phyloP scores from a whole-genome alignment of 1,140 invertebrate species.

The Teleogryllus occipitalis region DNA sequence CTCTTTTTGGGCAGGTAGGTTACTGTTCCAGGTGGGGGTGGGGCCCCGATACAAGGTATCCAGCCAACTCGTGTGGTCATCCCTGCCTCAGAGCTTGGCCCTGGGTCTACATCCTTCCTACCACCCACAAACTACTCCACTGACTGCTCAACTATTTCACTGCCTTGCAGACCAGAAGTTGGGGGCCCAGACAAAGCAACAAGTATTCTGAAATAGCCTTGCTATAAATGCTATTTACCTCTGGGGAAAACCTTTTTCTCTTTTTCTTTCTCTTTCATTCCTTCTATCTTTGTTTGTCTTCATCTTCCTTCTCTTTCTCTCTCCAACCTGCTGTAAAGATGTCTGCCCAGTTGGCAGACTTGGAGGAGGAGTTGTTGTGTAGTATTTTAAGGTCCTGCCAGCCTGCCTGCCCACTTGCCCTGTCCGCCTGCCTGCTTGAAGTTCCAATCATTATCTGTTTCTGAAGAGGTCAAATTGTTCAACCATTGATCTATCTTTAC shows the following conservation, averaged over 20 bases:
- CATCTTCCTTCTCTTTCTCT: background rate
- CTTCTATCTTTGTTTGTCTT: background rate
- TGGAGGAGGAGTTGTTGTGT: background rate
- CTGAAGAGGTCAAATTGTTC: background rate
- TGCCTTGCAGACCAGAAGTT: background rate
- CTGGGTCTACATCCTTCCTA: background rate
- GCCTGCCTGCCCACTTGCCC: background rate
- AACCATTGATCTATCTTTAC: background rate
- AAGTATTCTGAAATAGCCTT: constrained; percentile 5
- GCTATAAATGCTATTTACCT: constrained; percentile 5
- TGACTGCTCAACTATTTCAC: background rate
- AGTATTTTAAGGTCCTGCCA: background rate
- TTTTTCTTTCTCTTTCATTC: background rate
- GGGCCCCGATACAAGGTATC: constrained; percentile 33
- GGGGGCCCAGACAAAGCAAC: constrained; percentile 2
- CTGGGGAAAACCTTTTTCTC: background rate
- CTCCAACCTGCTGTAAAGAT: background rate
- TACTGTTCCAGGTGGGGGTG: constrained; percentile 25
- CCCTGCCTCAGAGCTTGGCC: background rate
- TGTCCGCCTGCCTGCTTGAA: background rate
- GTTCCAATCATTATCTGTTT: background rate
- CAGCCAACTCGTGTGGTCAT: constrained; percentile 33
- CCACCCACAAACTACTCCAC: background rate
- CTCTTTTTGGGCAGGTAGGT: constrained; percentile 24
- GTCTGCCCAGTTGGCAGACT: background rate